These are phyloP conservation scores for Pangasianodon hypophthalmus DNA, from an alignment of 2,113 vertebrate genomes.

Conservation along the genomic window DNA sequence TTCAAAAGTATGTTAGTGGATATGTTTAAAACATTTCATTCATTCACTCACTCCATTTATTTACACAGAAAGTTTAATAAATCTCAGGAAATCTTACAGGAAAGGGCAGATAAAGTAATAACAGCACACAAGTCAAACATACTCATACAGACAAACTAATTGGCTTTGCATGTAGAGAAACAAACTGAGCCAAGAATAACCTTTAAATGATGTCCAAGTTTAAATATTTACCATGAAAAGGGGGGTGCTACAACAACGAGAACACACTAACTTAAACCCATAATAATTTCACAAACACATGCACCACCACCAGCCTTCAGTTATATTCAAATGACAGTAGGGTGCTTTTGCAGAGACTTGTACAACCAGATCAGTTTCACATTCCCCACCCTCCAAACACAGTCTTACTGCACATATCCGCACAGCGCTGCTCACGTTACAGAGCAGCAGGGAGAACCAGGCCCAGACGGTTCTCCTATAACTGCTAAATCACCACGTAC, in stretches of 20 bases:
- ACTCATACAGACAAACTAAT: not conserved
- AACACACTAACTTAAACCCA: not conserved
- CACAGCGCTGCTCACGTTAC: constrained; percentile 72
- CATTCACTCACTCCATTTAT: not conserved
- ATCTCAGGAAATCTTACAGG: not conserved
- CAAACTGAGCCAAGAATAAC: not conserved
- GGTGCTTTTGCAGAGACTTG: constrained; percentile 48
- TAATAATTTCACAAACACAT: not conserved
- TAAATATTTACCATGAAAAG: not conserved
- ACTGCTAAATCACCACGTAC: constrained; percentile 53
- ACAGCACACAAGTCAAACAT: not conserved
- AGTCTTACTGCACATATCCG: constrained; percentile 38
- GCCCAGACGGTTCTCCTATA: constrained; percentile 67
- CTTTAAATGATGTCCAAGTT: not conserved
- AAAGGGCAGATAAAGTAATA: not conserved
- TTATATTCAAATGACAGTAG: constrained; percentile 47
- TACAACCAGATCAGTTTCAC: constrained; percentile 53
- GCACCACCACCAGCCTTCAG: constrained; percentile 2
- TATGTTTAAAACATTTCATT: not conserved
- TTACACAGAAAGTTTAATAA: not conserved
- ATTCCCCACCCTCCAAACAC: constrained; percentile 38
- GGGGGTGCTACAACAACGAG: not conserved
- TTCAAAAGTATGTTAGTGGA: not conserved
- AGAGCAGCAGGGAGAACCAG: constrained; percentile 71
- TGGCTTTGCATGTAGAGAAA: not conserved